Conservation (phyloP, 2,888 invertebrate genomes). For the Herminia tarsipennalis region DNA sequence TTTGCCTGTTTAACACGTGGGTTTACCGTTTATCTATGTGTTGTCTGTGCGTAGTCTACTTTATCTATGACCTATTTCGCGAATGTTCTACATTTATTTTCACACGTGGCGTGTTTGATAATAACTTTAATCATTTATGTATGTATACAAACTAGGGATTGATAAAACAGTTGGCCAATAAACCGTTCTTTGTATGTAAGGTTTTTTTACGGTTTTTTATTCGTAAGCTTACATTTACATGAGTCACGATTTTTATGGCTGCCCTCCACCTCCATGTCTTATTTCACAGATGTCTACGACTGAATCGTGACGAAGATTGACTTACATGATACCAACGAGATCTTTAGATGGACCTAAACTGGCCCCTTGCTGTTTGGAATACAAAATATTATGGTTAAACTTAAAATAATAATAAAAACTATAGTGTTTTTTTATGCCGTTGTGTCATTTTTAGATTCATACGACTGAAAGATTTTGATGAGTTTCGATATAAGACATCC, state of each 20-base stretch:
- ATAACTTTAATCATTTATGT: constrained; percentile 15
- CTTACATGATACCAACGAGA: no score
- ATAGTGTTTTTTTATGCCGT: no score
- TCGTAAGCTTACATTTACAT: background rate
- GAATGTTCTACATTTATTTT: constrained; percentile 24
- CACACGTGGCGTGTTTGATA: constrained; percentile 30
- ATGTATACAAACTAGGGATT: constrained; percentile 9
- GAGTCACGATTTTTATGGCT: no score
- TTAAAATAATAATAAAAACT: no score
- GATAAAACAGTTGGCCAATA: constrained; percentile 25
- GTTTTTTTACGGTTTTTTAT: background rate
- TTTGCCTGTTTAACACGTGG: constrained; percentile 9
- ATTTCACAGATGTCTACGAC: constrained; percentile 4
- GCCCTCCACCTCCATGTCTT: no score
- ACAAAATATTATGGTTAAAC: no score
- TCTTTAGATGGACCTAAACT: background rate
- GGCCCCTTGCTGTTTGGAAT: background rate
- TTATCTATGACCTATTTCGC: constrained; percentile 35
- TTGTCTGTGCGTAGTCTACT: constrained; percentile 1
- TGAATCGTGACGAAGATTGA: constrained; percentile 13
- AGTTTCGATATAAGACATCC: no score
- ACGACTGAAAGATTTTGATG: no score
- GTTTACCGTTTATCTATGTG: constrained; percentile 10
- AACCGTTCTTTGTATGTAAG: no score
- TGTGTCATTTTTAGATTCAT: no score